Evolutionary conservation across 1,140 invertebrate genomes (phyloP).

Genomic region (Pseudomyrmex concolor): DNA sequence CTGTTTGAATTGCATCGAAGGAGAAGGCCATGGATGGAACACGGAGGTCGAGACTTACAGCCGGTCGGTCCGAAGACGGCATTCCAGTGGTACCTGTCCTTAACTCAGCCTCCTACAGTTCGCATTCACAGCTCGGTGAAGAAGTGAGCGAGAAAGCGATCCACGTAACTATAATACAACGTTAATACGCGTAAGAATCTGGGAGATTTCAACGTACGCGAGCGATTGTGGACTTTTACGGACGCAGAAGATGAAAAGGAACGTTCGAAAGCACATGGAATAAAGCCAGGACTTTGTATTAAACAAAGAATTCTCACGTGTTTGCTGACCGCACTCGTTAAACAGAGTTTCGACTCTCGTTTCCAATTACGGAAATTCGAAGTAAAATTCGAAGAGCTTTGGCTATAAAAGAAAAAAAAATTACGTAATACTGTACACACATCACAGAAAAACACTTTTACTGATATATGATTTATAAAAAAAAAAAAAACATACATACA

Average conservation of each 20-base stretch:
- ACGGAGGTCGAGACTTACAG: slow-evolving; percentile 63
- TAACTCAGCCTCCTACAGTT: slow-evolving; percentile 74
- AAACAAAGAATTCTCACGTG: slow-evolving; percentile 38
- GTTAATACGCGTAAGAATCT: slow-evolving; percentile 40
- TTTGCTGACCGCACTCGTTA: slow-evolving; percentile 33
- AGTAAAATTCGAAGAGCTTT: slow-evolving; percentile 26
- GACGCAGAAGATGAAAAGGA: slow-evolving; percentile 25
- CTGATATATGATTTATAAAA: no score
- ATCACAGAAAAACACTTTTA: neutral
- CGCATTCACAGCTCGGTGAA: slow-evolving; percentile 61
- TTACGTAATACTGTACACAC: neutral
- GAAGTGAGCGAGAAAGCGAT: slow-evolving; percentile 50
- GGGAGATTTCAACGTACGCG: slow-evolving; percentile 12
- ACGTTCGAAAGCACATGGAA: slow-evolving; percentile 11
- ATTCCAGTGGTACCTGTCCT: slow-evolving; percentile 81
- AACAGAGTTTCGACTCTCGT: slow-evolving; percentile 28
- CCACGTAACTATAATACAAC: slow-evolving; percentile 75
- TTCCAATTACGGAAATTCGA: slow-evolving; percentile 43
- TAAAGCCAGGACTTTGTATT: slow-evolving; percentile 19
- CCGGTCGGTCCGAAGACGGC: slow-evolving; percentile 76
- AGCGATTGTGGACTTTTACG: neutral
- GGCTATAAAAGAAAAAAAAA: neutral
- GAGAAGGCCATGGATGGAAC: slow-evolving; percentile 52
- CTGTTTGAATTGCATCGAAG: slow-evolving; percentile 52
- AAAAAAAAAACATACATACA: no score